These are phyloP conservation scores for Phaethon lepturus DNA, from an alignment of 2,113 vertebrate species.

Conservation along the genomic window DNA sequence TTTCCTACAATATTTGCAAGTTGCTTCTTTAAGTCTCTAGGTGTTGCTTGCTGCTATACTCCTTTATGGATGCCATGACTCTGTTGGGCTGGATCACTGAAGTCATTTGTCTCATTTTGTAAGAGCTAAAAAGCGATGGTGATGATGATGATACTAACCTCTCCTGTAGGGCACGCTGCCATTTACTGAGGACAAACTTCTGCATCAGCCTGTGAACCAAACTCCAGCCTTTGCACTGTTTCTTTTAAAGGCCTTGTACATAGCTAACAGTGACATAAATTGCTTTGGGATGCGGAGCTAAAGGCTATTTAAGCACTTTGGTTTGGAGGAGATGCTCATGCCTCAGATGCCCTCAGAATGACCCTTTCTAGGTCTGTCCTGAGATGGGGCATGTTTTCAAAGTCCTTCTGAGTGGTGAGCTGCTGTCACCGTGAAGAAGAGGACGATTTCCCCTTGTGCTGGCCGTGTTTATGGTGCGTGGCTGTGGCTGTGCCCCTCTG, in stretches of 20 bases:
- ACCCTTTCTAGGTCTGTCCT: neutral
- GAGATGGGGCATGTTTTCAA: neutral
- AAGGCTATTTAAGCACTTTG: neutral
- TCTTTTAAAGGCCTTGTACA: neutral
- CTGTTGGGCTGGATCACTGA: neutral
- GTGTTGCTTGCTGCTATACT: neutral
- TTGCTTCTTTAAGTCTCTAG: neutral
- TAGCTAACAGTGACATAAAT: neutral
- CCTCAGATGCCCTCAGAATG: neutral
- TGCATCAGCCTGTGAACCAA: neutral
- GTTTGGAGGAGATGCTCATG: neutral
- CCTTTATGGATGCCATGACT: neutral
- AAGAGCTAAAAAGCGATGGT: neutral
- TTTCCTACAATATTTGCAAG: too few species aligned
- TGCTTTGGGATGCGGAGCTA: neutral
- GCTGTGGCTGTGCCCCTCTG: accelerated
- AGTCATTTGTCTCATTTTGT: neutral
- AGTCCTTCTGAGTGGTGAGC: neutral
- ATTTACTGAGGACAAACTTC: neutral
- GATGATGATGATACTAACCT: neutral
- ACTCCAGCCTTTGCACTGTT: neutral
- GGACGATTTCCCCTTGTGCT: neutral
- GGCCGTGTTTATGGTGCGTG: accelerated
- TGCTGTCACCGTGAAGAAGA: neutral
- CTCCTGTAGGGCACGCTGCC: neutral